These are phyloP conservation scores for Ranitomeya variabilis DNA, from an alignment of 2,113 vertebrate genomes.

Conservation along the genomic window DNA sequence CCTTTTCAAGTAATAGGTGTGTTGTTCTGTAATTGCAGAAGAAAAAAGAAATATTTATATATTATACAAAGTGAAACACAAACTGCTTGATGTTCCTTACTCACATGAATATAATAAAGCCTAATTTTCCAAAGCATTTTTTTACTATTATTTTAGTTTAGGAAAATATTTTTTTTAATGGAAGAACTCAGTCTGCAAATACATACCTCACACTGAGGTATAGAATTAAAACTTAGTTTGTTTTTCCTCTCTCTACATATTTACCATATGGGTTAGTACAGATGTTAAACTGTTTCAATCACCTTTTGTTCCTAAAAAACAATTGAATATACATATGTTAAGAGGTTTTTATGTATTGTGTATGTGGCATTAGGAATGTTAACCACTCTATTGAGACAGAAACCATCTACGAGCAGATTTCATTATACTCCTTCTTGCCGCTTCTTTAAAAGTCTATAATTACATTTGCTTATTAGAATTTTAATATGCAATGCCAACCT, in stretches of 20 bases:
- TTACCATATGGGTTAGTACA: neutral
- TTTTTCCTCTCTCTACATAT: neutral
- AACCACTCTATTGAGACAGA: constrained; percentile 13
- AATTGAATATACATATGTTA: constrained; percentile 21
- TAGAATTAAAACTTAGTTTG: neutral
- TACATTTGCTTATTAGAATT: constrained; percentile 21
- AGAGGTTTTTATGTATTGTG: neutral
- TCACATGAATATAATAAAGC: neutral
- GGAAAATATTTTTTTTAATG: neutral
- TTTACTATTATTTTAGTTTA: neutral
- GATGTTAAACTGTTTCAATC: constrained; percentile 9
- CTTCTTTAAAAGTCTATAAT: constrained; percentile 26
- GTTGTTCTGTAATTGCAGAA: neutral
- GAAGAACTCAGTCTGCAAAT: neutral
- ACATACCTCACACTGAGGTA: neutral
- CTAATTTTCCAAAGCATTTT: neutral
- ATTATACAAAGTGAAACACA: neutral
- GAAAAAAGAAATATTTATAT: neutral
- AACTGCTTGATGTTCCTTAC: neutral
- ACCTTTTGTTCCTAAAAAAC: neutral
- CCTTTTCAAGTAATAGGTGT: neutral
- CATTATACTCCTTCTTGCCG: neutral
- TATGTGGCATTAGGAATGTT: constrained; percentile 1
- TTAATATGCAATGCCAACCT: neutral
- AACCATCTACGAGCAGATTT: constrained; percentile 10